These are phyloP conservation scores for Drosophila anomelani DNA, from an alignment of 2,888 invertebrate species.

Conservation along the genomic window DNA sequence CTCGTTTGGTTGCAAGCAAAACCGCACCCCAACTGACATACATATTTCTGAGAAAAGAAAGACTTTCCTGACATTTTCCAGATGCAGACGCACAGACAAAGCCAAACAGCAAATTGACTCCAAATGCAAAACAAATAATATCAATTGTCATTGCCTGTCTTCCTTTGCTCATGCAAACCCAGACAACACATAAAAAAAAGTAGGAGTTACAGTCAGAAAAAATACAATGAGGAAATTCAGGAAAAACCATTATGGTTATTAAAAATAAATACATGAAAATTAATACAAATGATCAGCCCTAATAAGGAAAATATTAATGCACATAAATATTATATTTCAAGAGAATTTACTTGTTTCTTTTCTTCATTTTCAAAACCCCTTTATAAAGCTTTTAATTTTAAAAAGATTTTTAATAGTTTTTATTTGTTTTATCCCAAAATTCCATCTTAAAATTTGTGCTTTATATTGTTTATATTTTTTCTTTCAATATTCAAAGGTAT, in stretches of 20 bases:
- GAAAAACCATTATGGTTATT: neutral
- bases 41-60: conserved; percentile 8
- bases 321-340: neutral
- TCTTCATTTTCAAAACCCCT: no score
- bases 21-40: conserved; percentile 8
- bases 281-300: neutral
- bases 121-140: conserved; percentile 66
- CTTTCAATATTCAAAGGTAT: neutral
- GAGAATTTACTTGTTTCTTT: neutral
- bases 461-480: no score
- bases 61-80: conserved; percentile 16
- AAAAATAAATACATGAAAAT: neutral
- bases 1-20: conserved; percentile 6
- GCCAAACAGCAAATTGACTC: conserved; percentile 58
- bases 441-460: no score
- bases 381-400: no score
- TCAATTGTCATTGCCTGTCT: conserved; percentile 73
- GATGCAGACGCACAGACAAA: conserved; percentile 23
- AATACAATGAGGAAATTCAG: neutral
- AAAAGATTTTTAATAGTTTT: no score
- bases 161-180: conserved; percentile 34
- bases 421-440: no score
- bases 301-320: neutral
- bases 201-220: conserved; percentile 1
- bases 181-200: conserved; percentile 38